A percentile compares a stretch with the other conserved stretches of the same genome.
phyloP scores from a whole-genome alignment of 2,888 invertebrate species.

The Mimas tiliae region DNA sequence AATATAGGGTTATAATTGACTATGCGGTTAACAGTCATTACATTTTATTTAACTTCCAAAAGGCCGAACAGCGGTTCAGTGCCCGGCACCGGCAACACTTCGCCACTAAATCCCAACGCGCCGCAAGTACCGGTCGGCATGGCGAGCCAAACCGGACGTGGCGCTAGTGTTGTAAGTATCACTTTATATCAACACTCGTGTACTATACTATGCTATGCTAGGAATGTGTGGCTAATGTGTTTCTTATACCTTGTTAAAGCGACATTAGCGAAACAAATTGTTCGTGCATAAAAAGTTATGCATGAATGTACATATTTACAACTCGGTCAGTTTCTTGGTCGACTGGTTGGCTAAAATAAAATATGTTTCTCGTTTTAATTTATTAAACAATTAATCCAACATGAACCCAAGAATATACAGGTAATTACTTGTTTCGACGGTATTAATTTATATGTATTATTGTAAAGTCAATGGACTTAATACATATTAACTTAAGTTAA shows the following conservation, averaged over 20 bases:
- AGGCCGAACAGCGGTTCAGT: slow-evolving; percentile 69
- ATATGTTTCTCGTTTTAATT: too few species aligned
- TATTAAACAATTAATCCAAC: too few species aligned
- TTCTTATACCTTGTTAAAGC: background rate
- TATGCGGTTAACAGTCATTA: too few species aligned
- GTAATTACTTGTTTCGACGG: too few species aligned
- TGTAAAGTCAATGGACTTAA: too few species aligned
- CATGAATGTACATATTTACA: background rate
- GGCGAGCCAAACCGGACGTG: slow-evolving; percentile 93
- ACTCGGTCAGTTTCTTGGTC: too few species aligned
- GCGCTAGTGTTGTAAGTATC: slow-evolving; percentile 92
- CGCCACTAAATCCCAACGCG: slow-evolving; percentile 86
- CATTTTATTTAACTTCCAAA: slow-evolving; percentile 34
- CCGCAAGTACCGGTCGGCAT: slow-evolving; percentile 88
- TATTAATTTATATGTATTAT: too few species aligned
- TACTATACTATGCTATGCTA: slow-evolving; percentile 10
- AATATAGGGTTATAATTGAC: too few species aligned
- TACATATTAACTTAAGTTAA: too few species aligned
- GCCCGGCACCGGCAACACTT: slow-evolving; percentile 77
- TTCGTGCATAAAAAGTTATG: background rate
- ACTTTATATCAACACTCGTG: background rate
- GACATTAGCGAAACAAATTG: background rate
- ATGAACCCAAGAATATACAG: too few species aligned
- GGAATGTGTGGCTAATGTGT: slow-evolving; percentile 7
- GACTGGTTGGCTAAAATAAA: too few species aligned